Conservation (phyloP, 2,888 invertebrate genomes). For the Plagiodera versicolora region DNA sequence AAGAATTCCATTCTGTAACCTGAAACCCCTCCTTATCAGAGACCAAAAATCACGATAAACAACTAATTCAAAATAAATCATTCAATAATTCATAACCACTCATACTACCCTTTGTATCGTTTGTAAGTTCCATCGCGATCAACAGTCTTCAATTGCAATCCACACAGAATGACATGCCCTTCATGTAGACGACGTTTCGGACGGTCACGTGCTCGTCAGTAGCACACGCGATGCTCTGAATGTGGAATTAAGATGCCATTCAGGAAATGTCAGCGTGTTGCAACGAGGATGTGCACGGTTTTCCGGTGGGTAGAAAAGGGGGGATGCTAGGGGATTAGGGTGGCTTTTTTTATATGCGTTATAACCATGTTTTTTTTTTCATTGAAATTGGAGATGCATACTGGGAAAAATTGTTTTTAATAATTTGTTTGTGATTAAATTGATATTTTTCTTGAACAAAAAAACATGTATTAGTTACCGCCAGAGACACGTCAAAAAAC, state of each 20-base stretch:
- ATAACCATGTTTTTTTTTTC: too few species aligned
- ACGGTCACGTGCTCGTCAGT: constrained; percentile 24
- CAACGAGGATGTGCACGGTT: constrained; percentile 18
- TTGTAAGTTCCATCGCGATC: not conserved
- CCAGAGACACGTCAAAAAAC: not conserved
- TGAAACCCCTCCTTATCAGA: too few species aligned
- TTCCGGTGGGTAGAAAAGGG: not conserved
- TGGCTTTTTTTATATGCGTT: not conserved
- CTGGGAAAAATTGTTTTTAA: too few species aligned
- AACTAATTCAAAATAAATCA: not conserved
- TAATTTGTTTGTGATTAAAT: too few species aligned
- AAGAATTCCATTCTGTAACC: too few species aligned
- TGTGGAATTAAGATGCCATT: constrained; percentile 23
- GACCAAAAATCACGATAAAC: too few species aligned
- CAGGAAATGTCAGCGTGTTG: constrained; percentile 26
- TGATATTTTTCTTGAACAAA: too few species aligned
- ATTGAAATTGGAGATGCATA: too few species aligned
- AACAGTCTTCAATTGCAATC: not conserved
- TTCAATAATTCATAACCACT: not conserved
- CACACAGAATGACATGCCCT: not conserved
- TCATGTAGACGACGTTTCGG: not conserved
- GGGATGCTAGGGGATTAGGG: not conserved
- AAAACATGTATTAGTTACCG: not conserved
- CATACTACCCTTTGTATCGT: not conserved
- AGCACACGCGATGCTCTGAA: constrained; percentile 24